Evolutionary conservation across 2,797 vertebrate species (phyloP).

Genomic region (Coccyzus lansbergi): DNA sequence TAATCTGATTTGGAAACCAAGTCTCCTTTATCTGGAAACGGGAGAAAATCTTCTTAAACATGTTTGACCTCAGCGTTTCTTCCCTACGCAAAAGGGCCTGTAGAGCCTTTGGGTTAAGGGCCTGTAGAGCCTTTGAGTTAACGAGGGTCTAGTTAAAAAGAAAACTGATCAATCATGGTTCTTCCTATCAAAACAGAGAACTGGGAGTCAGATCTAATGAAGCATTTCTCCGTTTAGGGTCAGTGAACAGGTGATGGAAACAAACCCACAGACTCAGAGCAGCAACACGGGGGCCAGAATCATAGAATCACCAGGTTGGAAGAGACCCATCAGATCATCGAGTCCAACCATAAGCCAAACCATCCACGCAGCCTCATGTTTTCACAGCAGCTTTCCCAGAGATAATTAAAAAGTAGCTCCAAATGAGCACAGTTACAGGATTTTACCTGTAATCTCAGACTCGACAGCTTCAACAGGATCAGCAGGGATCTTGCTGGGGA

Average conservation of each 20-base stretch:
- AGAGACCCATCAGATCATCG: no score
- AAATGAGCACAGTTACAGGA: no score
- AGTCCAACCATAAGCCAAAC: no score
- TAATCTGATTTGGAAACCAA: constrained; percentile 3
- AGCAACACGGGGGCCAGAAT: neutral
- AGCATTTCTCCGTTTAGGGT: rapidly evolving
- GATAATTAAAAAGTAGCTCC: no score
- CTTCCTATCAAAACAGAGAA: rapidly evolving
- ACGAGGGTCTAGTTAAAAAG: rapidly evolving
- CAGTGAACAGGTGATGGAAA: rapidly evolving
- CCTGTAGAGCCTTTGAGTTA: rapidly evolving
- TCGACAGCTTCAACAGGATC: no score
- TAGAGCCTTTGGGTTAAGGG: rapidly evolving
- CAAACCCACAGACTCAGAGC: neutral
- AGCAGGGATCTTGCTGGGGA: no score
- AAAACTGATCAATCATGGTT: rapidly evolving
- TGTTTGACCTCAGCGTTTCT: neutral
- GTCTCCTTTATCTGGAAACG: neutral
- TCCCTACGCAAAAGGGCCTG: neutral
- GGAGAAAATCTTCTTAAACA: neutral
- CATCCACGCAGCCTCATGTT: rapidly evolving
- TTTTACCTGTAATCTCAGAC: no score
- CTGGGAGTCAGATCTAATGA: rapidly evolving
- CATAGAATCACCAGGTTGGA: no score
- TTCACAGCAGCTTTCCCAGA: no score